These are phyloP conservation scores for Eidolon dupreanum DNA, from an alignment of 2,797 vertebrate species.

Conservation along the genomic window DNA sequence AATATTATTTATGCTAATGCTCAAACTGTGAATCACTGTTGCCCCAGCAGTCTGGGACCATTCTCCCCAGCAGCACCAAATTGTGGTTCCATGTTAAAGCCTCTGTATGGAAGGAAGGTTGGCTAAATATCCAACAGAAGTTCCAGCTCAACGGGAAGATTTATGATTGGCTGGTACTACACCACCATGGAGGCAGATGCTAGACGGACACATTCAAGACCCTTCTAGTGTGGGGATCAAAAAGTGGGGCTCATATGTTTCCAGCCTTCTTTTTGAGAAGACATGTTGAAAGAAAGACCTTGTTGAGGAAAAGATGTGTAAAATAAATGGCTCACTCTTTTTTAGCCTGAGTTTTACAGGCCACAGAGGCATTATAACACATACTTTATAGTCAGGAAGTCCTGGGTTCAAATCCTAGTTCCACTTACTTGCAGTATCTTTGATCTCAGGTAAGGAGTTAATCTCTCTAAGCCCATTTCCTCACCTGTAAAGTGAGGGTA, in stretches of 20 bases:
- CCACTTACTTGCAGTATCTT: not conserved
- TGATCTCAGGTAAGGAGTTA: not conserved
- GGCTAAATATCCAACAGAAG: not conserved
- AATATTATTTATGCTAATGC: not conserved
- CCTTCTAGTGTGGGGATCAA: not conserved
- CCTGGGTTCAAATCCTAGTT: not conserved
- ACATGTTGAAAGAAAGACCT: not conserved
- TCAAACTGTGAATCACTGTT: not conserved
- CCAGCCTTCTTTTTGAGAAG: not conserved
- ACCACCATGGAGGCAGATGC: too few species aligned
- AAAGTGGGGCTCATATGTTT: not conserved
- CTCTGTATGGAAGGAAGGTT: not conserved
- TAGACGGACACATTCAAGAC: not conserved
- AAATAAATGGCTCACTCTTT: not conserved
- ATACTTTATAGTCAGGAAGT: not conserved
- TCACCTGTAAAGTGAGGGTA: not conserved
- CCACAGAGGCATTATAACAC: not conserved
- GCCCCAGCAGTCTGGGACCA: not conserved
- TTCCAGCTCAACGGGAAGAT: not conserved
- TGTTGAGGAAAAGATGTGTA: not conserved
- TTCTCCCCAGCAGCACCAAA: not conserved
- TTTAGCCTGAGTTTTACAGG: not conserved
- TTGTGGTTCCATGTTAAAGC: not conserved
- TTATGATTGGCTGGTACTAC: not conserved
- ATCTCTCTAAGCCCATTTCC: not conserved